Conservation (phyloP, 2,797 vertebrate genomes). For the Bradypus variegatus region DNA sequence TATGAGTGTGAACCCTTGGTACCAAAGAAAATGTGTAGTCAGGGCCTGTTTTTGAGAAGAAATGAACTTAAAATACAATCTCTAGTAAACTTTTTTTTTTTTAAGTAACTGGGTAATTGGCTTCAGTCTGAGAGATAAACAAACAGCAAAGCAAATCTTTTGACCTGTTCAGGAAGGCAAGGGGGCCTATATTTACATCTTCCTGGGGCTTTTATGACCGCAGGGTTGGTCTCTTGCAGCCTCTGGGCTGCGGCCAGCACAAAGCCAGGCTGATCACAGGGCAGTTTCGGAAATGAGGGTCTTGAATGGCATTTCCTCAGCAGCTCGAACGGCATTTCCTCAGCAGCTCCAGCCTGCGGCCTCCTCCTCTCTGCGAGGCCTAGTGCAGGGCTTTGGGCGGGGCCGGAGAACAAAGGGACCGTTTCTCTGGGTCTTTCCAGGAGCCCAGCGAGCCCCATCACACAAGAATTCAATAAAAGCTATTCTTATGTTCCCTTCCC, state of each 20-base stretch:
- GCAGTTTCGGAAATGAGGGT: conserved; percentile 63
- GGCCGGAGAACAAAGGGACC: conserved; percentile 51
- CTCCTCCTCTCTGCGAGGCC: conserved; percentile 23
- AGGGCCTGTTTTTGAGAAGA: neutral
- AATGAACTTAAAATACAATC: conserved; percentile 40
- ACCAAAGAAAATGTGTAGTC: neutral
- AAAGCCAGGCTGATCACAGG: conserved; percentile 55
- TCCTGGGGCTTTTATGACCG: conserved; percentile 52
- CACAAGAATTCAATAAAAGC: conserved; percentile 36
- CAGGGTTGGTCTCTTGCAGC: conserved; percentile 13
- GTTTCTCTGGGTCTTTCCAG: conserved; percentile 30
- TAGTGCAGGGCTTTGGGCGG: neutral
- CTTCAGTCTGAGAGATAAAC: conserved; percentile 43
- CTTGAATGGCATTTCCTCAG: conserved; percentile 63
- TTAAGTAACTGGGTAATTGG: conserved; percentile 35
- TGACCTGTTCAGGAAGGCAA: neutral
- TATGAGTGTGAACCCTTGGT: neutral
- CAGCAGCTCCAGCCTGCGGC: neutral
- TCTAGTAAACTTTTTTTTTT: neutral
- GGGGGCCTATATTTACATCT: neutral
- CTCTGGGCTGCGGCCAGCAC: neutral
- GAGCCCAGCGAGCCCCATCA: neutral
- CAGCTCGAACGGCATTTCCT: conserved; percentile 60
- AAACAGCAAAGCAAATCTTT: conserved; percentile 37
- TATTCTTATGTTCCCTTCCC: neutral